Percentiles rank a stretch among this genome's conserved stretches.
Conservation (phyloP, 2,797 vertebrate genomes). For the Echiichthys vipera region DNA sequence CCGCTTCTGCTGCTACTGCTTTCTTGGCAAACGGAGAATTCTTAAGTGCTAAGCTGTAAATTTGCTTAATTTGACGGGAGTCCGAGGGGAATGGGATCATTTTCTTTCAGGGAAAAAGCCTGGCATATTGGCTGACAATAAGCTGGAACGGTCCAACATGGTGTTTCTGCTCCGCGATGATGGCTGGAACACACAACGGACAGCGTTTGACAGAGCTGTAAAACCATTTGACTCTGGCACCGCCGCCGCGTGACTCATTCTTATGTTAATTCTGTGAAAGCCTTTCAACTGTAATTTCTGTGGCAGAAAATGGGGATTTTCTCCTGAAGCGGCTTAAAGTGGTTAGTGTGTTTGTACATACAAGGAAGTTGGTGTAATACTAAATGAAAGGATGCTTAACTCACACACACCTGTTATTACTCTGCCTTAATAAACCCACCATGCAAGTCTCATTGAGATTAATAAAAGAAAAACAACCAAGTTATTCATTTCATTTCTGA, state of each 20-base stretch:
- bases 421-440: conserved; percentile 17
- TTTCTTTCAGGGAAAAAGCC: conserved; percentile 82
- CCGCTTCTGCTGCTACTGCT: conserved; percentile 62
- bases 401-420: conserved; percentile 19
- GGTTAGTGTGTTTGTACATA: conserved; percentile 42
- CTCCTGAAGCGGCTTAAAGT: conserved; percentile 41
- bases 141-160: conserved; percentile 80
- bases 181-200: conserved; percentile 76
- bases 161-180: conserved; percentile 77
- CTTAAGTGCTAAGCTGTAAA: conserved; percentile 88
- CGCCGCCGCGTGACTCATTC: conserved; percentile 74
- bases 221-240: conserved; percentile 71
- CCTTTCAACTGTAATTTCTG: conserved; percentile 63
- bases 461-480: conserved; percentile 8
- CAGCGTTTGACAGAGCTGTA: conserved; percentile 73
- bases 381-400: background rate
- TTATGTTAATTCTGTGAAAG: conserved; percentile 74
- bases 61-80: conserved; percentile 88
- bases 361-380: conserved; percentile 14
- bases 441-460: background rate
- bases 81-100: conserved; percentile 81
- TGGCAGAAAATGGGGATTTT: conserved; percentile 54
- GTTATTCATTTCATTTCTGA: conserved; percentile 5
- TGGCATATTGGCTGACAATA: conserved; percentile 83
- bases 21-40: conserved; percentile 85